Conservation (phyloP, 2,797 vertebrate genomes). For the Malurus splendens region DNA sequence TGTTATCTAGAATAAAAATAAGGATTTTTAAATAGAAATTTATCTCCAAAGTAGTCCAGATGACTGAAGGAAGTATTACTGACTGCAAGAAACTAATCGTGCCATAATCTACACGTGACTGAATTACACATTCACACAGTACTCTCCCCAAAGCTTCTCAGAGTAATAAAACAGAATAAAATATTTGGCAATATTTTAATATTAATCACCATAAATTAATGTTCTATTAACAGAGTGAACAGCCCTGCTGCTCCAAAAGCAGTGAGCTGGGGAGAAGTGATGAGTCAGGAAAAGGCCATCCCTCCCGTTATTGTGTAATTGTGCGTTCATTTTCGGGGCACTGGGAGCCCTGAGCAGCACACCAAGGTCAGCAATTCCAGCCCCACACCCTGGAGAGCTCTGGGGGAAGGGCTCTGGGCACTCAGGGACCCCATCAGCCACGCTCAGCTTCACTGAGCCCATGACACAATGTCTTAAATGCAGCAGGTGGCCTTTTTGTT, state of each 20-base stretch:
- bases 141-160: background rate
- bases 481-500: background rate
- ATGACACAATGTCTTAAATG: background rate
- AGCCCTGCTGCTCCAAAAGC: conserved; percentile 9
- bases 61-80: conserved; percentile 11
- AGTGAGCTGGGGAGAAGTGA: conserved; percentile 5
- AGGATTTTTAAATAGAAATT: conserved; percentile 56
- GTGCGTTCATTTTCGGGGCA: conserved; percentile 24
- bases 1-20: conserved; percentile 58
- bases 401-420: background rate
- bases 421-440: background rate
- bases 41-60: conserved; percentile 37
- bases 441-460: background rate
- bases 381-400: background rate
- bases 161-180: conserved; percentile 42
- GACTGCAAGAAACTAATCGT: conserved; percentile 25
- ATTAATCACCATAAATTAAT: conserved; percentile 59
- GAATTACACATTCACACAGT: conserved; percentile 16
- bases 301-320: conserved; percentile 3
- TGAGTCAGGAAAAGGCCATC: background rate
- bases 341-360: background rate
- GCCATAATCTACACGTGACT: conserved; percentile 1
- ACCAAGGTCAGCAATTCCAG: background rate
- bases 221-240: conserved; percentile 23
- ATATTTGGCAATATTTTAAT: conserved; percentile 56